A percentile compares a stretch with the other conserved stretches of the same genome.
Evolutionary conservation across 2,888 invertebrate genomes (phyloP).

Genomic region (Diloba caeruleocephala): DNA sequence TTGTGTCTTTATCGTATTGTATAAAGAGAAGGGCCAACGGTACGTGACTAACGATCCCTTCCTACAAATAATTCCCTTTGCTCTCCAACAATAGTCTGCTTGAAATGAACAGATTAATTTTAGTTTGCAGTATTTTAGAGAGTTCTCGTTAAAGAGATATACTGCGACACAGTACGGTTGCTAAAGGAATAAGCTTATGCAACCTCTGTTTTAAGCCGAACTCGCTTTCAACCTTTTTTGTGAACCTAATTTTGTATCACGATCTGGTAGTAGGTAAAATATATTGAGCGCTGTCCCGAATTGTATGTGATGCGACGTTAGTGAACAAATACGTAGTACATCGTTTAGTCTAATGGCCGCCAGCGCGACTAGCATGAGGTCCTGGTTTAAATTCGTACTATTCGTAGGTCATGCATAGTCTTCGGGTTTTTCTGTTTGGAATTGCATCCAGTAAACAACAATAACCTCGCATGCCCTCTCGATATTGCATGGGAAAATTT

Average conservation of each 20-base stretch:
- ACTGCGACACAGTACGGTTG: no score
- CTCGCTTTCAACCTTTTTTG: constrained; percentile 12
- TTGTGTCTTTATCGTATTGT: constrained; percentile 54
- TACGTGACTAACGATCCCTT: constrained; percentile 53
- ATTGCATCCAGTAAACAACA: no score
- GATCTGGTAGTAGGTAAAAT: not conserved
- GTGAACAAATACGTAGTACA: no score
- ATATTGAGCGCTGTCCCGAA: not conserved
- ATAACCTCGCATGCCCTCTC: no score
- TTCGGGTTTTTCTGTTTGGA: no score
- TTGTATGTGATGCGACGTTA: no score
- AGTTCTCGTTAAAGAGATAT: no score
- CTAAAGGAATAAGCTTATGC: not conserved
- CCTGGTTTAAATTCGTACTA: no score
- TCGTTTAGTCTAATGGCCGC: no score
- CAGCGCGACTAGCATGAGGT: no score
- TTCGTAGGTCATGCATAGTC: no score
- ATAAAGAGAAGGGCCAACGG: constrained; percentile 40
- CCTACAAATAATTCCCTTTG: constrained; percentile 48
- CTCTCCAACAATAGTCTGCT: constrained; percentile 35
- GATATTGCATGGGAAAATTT: no score
- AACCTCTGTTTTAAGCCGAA: constrained; percentile 9
- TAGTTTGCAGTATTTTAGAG: constrained; percentile 33
- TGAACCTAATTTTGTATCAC: not conserved
- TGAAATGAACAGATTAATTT: constrained; percentile 49